phyloP scores from a whole-genome alignment of 1,140 invertebrate species.

The Ips nitidus region DNA sequence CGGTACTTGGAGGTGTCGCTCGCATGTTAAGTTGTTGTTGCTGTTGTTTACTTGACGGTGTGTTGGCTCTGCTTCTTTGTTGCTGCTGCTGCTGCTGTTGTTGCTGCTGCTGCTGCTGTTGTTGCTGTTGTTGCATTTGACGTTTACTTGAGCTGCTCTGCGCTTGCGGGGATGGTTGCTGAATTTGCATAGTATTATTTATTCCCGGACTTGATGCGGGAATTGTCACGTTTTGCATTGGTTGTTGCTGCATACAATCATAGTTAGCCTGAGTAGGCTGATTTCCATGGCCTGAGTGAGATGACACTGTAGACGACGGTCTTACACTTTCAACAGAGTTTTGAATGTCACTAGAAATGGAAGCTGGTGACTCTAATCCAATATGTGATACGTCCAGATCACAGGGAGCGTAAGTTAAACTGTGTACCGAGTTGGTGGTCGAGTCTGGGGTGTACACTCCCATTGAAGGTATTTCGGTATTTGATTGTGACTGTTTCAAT shows the following conservation, averaged over 20 bases:
- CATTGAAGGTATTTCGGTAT: slow-evolving; percentile 71
- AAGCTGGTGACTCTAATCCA: slow-evolving; percentile 82
- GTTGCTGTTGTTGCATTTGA: slow-evolving; percentile 49
- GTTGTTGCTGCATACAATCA: slow-evolving; percentile 62
- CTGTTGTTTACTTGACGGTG: slow-evolving; percentile 45
- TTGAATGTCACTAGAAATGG: slow-evolving; percentile 82
- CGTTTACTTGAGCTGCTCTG: slow-evolving; percentile 47
- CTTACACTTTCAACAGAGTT: slow-evolving; percentile 68
- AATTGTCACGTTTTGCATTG: slow-evolving; percentile 53
- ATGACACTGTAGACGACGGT: slow-evolving; percentile 54
- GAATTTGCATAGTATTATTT: slow-evolving; percentile 43
- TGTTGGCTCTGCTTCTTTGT: slow-evolving; percentile 46
- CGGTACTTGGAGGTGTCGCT: slow-evolving; percentile 45
- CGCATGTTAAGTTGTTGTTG: slow-evolving; percentile 33
- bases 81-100: slow-evolving; percentile 47
- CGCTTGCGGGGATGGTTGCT: slow-evolving; percentile 38
- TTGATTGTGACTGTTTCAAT: slow-evolving; percentile 58
- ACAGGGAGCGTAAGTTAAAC: slow-evolving; percentile 75
- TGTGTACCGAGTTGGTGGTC: slow-evolving; percentile 81
- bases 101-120: slow-evolving; percentile 43
- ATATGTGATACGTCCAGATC: slow-evolving; percentile 82
- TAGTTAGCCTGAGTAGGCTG: slow-evolving; percentile 57
- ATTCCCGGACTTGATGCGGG: slow-evolving; percentile 49
- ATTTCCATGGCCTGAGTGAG: slow-evolving; percentile 56
- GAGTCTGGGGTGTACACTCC: slow-evolving; percentile 83